These are phyloP conservation scores for Mechanitis mazaeus DNA, from an alignment of 2,888 invertebrate species.

Conservation along the genomic window DNA sequence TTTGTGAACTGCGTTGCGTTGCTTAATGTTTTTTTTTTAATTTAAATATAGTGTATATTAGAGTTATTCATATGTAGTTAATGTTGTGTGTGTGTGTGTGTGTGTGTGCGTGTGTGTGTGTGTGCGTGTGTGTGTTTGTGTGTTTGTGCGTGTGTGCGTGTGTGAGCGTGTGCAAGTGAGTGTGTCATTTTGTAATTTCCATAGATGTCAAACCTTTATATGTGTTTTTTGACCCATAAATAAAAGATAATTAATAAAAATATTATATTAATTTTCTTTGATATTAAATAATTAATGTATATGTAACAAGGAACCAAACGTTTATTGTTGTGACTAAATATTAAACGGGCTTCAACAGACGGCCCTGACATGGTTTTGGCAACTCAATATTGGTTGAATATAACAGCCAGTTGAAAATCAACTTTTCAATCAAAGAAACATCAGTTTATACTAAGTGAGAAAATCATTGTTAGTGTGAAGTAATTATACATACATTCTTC, in stretches of 20 bases:
- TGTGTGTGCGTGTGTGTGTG: not conserved
- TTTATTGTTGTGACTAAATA: not conserved
- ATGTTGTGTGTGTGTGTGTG: slow-evolving; percentile 5
- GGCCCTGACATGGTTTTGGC: slow-evolving; percentile 23
- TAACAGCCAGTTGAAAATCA: slow-evolving; percentile 6
- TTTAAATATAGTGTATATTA: slow-evolving; percentile 17
- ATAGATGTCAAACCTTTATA: no score
- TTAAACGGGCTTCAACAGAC: not conserved
- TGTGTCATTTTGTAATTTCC: no score
- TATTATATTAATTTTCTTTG: no score
- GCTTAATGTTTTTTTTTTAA: slow-evolving; percentile 8
- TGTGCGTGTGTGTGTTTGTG: not conserved
- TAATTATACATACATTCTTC: slow-evolving; percentile 9
- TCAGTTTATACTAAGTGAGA: slow-evolving; percentile 3
- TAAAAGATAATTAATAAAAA: no score
- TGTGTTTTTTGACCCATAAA: no score
- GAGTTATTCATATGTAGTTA: not conserved
- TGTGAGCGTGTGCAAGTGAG: no score
- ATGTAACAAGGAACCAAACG: not conserved
- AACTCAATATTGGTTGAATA: slow-evolving; percentile 10
- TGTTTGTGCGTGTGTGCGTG: not conserved
- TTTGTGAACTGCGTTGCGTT: slow-evolving; percentile 21
- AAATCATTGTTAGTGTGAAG: slow-evolving; percentile 6
- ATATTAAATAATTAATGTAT: no score
- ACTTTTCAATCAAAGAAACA: not conserved